Evolutionary conservation across 2,888 invertebrate species (phyloP), one percentile per base, ranked within the genome.

Genomic region (Creontiades dilutus): DNA sequence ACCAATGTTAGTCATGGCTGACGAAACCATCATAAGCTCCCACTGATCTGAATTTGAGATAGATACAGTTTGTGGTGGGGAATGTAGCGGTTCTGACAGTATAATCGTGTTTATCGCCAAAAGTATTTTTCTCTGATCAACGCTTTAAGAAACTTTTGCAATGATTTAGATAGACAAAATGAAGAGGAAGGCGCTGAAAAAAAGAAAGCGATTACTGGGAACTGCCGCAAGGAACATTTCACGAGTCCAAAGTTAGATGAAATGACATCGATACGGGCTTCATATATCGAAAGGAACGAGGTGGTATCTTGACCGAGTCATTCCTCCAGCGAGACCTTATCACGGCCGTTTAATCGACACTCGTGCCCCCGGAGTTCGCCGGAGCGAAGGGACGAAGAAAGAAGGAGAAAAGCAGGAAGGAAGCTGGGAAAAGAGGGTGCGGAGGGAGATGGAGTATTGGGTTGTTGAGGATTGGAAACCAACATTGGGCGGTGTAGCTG

Each of bases 401-500:
- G 78, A 47, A 78, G 46, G 46, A 19, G 78, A 19, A 19, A 2
- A n/a, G 23, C 5, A 37, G 27, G 12, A 19, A 5, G 13, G 28
- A 28, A 16, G 19, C 16, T 2, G 75, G 16, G 75, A 27, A 12
- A 27, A 27, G 37, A 46, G 16, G 19, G 2, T 0, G 23, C 14
- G 16, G 76, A 5, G 13, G 76, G 27, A 46, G n/a, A 76, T 12
- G 78, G 78, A 28, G 78, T 78, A 78, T 78, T 78, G 78, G 78
- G 78, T 78, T 78, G 68, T 46, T 11, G 78, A 46, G 78, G 78
- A 78, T 78, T 78, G 78, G 78, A 78, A 78, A 78, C 78, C 37
- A 78, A 78, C 78, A 47, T 78, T 46, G 68, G 68, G 23, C 68
- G 68, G 68, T 68, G 23, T 68, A 23, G 68, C 78, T 4, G 78